Percentiles rank a stretch among this genome's conserved stretches.
phyloP scores from a whole-genome alignment of 2,797 vertebrate genomes.

The Karalla daura region DNA sequence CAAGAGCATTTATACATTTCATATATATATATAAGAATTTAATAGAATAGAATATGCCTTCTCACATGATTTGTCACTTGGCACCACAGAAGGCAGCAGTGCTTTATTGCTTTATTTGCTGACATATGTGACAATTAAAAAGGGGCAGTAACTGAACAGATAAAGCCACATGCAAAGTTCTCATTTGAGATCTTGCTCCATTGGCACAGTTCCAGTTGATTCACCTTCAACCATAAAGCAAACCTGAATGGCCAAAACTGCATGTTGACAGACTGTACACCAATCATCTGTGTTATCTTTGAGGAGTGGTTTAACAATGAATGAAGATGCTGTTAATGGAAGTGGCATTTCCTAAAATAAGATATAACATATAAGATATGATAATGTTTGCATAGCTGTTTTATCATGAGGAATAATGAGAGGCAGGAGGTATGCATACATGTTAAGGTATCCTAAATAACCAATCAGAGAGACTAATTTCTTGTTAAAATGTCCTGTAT shows the following conservation, averaged over 20 bases:
- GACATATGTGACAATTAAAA: neutral
- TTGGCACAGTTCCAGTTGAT: neutral
- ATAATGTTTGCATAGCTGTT: neutral
- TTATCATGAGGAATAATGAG: neutral
- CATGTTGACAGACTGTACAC: neutral
- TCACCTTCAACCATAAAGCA: neutral
- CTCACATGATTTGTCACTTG: neutral
- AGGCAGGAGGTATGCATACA: neutral
- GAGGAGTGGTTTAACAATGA: neutral
- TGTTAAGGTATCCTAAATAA: neutral
- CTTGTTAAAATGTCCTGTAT: neutral
- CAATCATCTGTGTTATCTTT: slow-evolving; percentile 4
- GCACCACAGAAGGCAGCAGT: neutral
- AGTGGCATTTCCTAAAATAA: neutral
- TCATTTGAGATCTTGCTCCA: neutral
- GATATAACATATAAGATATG: neutral
- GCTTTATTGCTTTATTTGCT: neutral
- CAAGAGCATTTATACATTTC: too few species aligned
- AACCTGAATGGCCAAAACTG: neutral
- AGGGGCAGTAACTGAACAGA: neutral
- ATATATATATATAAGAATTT: too few species aligned
- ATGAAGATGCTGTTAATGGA: slow-evolving; percentile 1
- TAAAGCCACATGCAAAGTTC: neutral
- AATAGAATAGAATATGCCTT: too few species aligned
- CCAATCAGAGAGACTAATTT: neutral